Evolutionary conservation across 2,113 vertebrate genomes (phyloP).

Genomic region (Panthera leo): DNA sequence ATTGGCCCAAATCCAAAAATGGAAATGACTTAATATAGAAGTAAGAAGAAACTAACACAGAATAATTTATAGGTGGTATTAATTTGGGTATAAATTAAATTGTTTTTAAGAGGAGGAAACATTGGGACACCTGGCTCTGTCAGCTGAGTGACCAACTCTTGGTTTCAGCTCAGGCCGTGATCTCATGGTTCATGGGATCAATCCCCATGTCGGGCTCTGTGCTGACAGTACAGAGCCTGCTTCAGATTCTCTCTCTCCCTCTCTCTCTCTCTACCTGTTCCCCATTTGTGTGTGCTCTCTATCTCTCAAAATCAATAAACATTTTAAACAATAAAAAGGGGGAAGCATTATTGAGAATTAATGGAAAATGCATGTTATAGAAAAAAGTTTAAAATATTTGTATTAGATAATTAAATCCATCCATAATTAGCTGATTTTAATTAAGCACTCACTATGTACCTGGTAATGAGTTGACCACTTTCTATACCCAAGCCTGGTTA

Average conservation of each 20-base stretch:
- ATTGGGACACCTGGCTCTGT: too few relatives aligned
- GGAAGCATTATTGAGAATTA: background rate
- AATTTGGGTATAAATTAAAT: background rate
- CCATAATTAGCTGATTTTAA: background rate
- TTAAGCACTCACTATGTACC: background rate
- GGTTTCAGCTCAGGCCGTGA: too few relatives aligned
- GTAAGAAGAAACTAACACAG: background rate
- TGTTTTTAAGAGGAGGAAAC: background rate
- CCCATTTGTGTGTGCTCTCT: too few relatives aligned
- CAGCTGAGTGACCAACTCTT: too few relatives aligned
- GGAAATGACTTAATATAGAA: background rate
- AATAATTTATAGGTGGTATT: background rate
- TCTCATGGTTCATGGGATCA: too few relatives aligned
- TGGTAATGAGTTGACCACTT: background rate
- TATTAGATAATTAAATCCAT: background rate
- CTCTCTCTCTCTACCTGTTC: too few relatives aligned
- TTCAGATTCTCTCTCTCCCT: too few relatives aligned
- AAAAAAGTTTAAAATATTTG: constrained; percentile 14
- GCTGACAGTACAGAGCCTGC: too few relatives aligned
- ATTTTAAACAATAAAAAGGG: too few relatives aligned
- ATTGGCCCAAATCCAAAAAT: background rate
- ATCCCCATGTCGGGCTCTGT: too few relatives aligned
- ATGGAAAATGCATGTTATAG: background rate
- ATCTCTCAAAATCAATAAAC: too few relatives aligned
- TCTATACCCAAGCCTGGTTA: background rate